Base-by-base conservation (phyloP, 2,888 invertebrate genomes). In the Drepana falcataria region DNA sequence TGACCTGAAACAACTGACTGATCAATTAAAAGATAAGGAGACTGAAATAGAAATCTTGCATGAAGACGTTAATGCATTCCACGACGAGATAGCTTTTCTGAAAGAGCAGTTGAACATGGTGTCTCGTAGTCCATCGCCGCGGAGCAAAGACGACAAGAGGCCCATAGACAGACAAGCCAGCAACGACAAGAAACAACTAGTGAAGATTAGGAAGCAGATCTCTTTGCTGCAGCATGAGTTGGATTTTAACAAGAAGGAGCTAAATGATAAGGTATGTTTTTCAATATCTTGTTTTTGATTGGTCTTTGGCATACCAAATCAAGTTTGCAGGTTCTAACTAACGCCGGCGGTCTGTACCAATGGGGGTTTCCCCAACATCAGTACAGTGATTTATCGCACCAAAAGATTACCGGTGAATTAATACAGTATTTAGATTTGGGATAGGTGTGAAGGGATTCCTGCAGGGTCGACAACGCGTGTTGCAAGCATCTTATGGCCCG, bases 141-240 rank as follows among this genome's bases (percentile, higher is more conserved):
- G 92, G 55, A 92, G 87, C 53, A 93, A 92, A 56, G 79, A 92
- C 9, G 93, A 93, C 35, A 86, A 89, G 3, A 92, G 90, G 64
- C 90, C 84, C 2, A 89, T 71, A 2, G 83, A 83, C 59, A 66
- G 85, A 61, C 92, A 91, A 55, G 92, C 93, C 49, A 90, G 83
- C 37, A 92, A 86, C 4, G 93, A 94, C 61, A 89, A 93, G 56
- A 90, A 92, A 35, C 94, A 94, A 60, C 66, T 94, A 5, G 90
- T 90, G 1, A 92, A 90, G 68, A 93, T 90, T 35, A 79, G 83
- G 63, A 85, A 86, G 68, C 90, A 82, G 77, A 87, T 78, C 61
- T 88, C 78, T 35, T 69, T 75, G 68, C 77, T 91, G 64, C 91
- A 91, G 57, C 87, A 87, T 54, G 90, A 91, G 59, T 67, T 91